Percentiles rank a stretch among this genome's conserved stretches.
Conservation (phyloP, 2,113 vertebrate species). For the Tragelaphus imberbis region DNA sequence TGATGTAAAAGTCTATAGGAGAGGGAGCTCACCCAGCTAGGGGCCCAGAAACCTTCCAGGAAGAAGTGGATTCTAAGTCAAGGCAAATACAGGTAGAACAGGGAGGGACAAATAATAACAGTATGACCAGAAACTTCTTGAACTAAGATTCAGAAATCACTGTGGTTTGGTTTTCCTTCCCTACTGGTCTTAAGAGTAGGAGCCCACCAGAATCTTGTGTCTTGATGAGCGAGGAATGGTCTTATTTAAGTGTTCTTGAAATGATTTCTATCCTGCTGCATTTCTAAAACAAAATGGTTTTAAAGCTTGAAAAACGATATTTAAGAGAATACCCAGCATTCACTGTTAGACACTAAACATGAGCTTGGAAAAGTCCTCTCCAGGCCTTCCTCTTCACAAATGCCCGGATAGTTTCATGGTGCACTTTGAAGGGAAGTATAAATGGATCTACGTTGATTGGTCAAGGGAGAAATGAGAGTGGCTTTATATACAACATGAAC, state of each 20-base stretch:
- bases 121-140: not conserved
- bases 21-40: not conserved
- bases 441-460: not conserved
- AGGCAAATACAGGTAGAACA: not conserved
- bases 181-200: not conserved
- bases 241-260: not conserved
- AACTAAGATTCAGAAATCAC: not conserved
- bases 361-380: not conserved
- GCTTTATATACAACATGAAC: not conserved
- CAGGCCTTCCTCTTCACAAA: not conserved
- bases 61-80: not conserved
- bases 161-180: not conserved
- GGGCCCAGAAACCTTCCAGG: not conserved
- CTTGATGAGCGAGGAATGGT: not conserved
- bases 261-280: not conserved
- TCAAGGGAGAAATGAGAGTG: slow-evolving; percentile 36
- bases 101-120: not conserved
- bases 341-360: not conserved
- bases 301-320: not conserved
- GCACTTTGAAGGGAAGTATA: not conserved
- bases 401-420: not conserved
- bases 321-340: not conserved
- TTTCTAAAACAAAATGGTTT: not conserved
- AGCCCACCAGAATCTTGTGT: not conserved
- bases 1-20: not conserved